These are phyloP conservation scores for Noctua fimbriata DNA, from an alignment of 2,888 invertebrate species.

Conservation along the genomic window DNA sequence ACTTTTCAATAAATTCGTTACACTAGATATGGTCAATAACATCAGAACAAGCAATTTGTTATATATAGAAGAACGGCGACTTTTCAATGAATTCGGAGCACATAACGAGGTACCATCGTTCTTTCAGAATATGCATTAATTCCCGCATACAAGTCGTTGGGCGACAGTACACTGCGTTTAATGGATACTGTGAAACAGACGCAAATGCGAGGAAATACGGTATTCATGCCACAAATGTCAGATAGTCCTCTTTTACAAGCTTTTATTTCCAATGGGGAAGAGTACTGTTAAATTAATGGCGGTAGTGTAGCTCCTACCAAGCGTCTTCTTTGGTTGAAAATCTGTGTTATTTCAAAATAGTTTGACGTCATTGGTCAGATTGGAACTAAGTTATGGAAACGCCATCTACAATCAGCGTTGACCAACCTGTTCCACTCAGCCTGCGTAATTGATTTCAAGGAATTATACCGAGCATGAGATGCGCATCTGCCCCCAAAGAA, in stretches of 20 bases:
- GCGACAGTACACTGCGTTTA: slow-evolving; percentile 27
- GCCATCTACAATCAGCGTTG: neutral
- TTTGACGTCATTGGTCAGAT: neutral
- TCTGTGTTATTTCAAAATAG: neutral
- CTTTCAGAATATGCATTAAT: slow-evolving; percentile 54
- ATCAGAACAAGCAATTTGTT: too few relatives aligned
- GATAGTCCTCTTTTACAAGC: neutral
- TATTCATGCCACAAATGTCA: neutral
- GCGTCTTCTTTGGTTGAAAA: neutral
- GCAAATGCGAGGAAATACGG: slow-evolving; percentile 3
- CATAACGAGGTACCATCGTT: too few relatives aligned
- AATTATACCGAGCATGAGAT: neutral
- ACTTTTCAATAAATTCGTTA: too few relatives aligned
- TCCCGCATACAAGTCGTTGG: slow-evolving; percentile 15
- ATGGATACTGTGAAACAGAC: slow-evolving; percentile 30
- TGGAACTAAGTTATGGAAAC: neutral
- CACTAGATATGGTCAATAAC: too few relatives aligned
- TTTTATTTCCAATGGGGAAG: neutral
- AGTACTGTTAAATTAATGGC: neutral
- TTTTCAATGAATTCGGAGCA: too few relatives aligned
- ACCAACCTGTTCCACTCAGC: neutral
- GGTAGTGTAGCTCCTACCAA: neutral
- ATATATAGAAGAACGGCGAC: too few relatives aligned
- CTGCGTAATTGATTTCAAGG: slow-evolving; percentile 20
- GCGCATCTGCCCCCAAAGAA: slow-evolving; percentile 9